These are phyloP conservation scores for Porites lutea DNA, from an alignment of 64 coral and sea anemone genomes.

Conservation along the genomic window DNA sequence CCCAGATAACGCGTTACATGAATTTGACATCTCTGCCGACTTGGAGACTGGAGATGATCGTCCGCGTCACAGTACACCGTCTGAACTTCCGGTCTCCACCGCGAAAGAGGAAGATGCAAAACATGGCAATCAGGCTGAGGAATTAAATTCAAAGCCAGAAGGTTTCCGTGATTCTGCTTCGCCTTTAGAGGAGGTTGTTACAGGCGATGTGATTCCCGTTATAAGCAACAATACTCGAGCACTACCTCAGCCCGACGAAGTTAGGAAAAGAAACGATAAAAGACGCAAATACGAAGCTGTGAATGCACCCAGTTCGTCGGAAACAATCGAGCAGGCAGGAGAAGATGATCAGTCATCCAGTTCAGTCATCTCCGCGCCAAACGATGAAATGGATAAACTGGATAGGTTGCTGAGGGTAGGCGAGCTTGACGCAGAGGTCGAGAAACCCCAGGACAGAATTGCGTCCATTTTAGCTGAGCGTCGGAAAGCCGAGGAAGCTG, in stretches of 20 bases:
- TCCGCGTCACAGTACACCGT: constrained; percentile 9
- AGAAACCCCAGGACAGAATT: constrained; percentile 50
- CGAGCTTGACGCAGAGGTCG: background rate
- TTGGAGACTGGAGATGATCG: background rate
- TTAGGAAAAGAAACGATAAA: background rate
- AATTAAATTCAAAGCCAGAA: background rate
- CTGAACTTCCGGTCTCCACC: background rate
- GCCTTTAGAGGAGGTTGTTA: background rate
- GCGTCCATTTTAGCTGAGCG: constrained; percentile 31
- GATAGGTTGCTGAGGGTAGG: constrained; percentile 6
- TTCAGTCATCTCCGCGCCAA: background rate
- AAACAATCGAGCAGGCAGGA: background rate
- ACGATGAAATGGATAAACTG: constrained; percentile 48
- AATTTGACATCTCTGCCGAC: constrained; percentile 25
- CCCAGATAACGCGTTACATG: background rate
- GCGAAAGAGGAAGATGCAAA: background rate
- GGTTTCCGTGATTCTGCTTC: background rate
- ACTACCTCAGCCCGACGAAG: background rate
- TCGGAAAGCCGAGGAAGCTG: constrained; percentile 37
- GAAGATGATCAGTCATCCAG: background rate
- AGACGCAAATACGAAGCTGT: background rate
- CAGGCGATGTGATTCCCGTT: background rate
- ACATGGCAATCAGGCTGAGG: background rate
- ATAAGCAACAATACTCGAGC: background rate
- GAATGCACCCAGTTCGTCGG: background rate